Percentiles rank a stretch among this genome's conserved stretches.
Evolutionary conservation across 2,797 vertebrate species (phyloP).

Genomic region (Gallinago stenura): DNA sequence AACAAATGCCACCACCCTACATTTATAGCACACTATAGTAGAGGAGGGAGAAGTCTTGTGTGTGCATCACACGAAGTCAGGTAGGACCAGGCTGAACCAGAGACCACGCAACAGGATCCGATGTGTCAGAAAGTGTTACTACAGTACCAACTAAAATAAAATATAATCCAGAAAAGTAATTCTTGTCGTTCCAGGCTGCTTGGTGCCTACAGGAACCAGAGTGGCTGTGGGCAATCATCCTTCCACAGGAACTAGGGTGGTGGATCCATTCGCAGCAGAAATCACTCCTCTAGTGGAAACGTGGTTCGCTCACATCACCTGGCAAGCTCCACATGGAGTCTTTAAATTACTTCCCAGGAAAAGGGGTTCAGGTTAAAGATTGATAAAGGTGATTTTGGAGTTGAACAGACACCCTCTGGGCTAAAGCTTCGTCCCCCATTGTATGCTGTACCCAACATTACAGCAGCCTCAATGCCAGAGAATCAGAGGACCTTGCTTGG

Average conservation of each 20-base stretch:
- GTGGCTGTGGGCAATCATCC: accelerated
- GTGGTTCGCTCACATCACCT: accelerated
- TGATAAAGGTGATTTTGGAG: not conserved
- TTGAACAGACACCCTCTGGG: not conserved
- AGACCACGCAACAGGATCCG: not conserved
- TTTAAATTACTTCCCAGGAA: not conserved
- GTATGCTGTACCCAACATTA: not conserved
- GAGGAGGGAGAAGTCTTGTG: not conserved
- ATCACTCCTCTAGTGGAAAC: not conserved
- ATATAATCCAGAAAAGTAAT: not conserved
- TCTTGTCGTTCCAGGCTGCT: accelerated
- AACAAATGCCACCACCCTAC: not conserved
- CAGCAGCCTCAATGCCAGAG: not conserved
- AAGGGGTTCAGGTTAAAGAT: not conserved
- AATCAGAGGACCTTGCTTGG: not conserved
- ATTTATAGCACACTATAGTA: not conserved
- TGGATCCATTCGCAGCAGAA: not conserved
- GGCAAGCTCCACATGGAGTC: not conserved
- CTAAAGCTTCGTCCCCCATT: not conserved
- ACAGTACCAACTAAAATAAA: not conserved
- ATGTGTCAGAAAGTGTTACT: not conserved
- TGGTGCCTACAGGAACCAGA: not conserved
- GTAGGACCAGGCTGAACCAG: not conserved
- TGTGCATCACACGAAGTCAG: not conserved
- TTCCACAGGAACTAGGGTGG: not conserved